Conservation (phyloP, 64 coral and sea anemone species). For the Montipora efflorescens region DNA sequence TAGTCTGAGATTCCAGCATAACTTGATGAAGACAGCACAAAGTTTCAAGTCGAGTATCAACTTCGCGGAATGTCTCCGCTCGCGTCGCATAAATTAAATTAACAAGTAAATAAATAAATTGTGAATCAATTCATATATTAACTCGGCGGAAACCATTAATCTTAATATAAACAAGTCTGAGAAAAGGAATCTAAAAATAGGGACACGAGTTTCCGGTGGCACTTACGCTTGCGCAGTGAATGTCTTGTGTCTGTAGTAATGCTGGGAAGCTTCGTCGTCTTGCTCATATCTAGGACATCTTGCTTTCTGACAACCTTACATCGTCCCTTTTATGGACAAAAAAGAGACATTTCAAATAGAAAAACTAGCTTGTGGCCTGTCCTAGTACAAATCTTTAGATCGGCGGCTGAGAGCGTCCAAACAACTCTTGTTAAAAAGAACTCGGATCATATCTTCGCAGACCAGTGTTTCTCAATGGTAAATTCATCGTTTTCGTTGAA, state of each 20-base stretch:
- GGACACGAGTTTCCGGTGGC: too few species aligned
- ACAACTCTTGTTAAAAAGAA: too few species aligned
- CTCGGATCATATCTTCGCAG: too few species aligned
- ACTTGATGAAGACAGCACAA: too few species aligned
- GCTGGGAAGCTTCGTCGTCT: constrained; percentile 77
- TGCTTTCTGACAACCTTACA: constrained; percentile 90
- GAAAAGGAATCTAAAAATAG: neutral
- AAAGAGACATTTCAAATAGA: neutral
- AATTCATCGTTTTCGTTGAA: too few species aligned
- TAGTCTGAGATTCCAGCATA: too few species aligned
- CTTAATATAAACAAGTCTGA: neutral
- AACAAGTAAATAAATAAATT: neutral
- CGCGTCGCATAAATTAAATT: too few species aligned
- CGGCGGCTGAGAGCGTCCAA: too few species aligned
- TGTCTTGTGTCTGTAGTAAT: constrained; percentile 59
- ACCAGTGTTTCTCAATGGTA: too few species aligned
- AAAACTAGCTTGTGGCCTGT: neutral
- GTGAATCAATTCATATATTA: neutral
- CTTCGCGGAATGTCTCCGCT: too few species aligned
- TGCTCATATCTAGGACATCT: constrained; percentile 80
- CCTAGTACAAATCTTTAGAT: neutral
- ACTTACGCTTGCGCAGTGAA: constrained; percentile 68
- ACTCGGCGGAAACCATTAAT: neutral
- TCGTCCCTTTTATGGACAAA: constrained; percentile 54
- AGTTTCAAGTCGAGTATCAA: too few species aligned